Evolutionary conservation across 2,797 vertebrate species (phyloP).

Genomic region (Peromyscus attwateri): DNA sequence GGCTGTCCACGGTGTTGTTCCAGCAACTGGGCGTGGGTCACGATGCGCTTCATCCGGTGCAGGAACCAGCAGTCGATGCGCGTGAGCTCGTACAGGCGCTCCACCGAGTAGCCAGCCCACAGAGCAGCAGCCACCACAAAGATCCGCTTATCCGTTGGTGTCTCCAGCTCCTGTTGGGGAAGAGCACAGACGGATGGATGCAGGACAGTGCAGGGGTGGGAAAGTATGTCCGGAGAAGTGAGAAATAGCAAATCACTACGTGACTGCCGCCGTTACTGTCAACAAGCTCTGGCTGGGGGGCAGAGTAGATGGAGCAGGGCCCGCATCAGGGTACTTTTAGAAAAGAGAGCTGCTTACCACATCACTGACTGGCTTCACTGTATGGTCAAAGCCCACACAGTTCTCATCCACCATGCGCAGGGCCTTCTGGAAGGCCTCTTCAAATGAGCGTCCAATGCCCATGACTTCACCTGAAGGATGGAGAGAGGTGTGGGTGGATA

Average conservation of each 20-base stretch:
- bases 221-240: background rate
- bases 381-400: slow-evolving; percentile 97
- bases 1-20: slow-evolving; percentile 91
- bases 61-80: slow-evolving; percentile 99
- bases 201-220: background rate
- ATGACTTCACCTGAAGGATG: slow-evolving; percentile 95
- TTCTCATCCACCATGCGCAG: slow-evolving; percentile 99
- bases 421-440: slow-evolving; percentile 99
- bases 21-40: slow-evolving; percentile 91
- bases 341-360: slow-evolving; percentile 85
- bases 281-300: background rate
- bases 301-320: background rate
- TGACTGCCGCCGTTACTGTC: too few species aligned
- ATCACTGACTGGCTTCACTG: slow-evolving; percentile 93
- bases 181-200: background rate
- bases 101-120: slow-evolving; percentile 93
- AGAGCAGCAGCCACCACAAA: slow-evolving; percentile 96
- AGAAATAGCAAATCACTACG: background rate
- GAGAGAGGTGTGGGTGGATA: background rate
- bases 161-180: slow-evolving; percentile 94
- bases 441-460: slow-evolving; percentile 96
- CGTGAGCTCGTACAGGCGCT: slow-evolving; percentile 95
- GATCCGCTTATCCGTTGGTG: slow-evolving; percentile 97
- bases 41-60: slow-evolving; percentile 98
- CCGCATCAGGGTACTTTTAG: rapidly evolving